These are phyloP conservation scores for Takifugu rubripes DNA, from an alignment of 2,797 vertebrate species.

Conservation along the genomic window DNA sequence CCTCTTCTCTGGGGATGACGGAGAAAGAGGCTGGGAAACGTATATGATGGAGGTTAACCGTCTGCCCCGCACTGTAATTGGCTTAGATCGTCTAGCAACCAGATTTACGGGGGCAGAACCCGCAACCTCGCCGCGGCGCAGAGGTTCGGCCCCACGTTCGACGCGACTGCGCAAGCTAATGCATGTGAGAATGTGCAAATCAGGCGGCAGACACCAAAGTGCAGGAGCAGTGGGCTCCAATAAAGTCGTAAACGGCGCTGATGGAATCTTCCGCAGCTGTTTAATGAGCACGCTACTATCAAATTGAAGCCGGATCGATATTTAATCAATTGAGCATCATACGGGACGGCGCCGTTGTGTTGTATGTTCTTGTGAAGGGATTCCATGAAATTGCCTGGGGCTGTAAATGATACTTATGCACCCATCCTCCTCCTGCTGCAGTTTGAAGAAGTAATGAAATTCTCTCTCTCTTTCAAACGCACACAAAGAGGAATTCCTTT, in stretches of 20 bases:
- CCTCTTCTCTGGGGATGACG: constrained; percentile 75
- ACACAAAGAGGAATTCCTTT: constrained; percentile 17
- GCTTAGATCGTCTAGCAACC: constrained; percentile 97
- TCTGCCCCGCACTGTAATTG: constrained; percentile 93
- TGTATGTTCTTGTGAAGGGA: constrained; percentile 20
- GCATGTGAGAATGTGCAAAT: constrained; percentile 31
- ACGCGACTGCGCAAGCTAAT: constrained; percentile 49
- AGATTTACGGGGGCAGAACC: constrained; percentile 83
- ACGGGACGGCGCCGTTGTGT: constrained; percentile 14
- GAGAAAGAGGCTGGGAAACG: constrained; percentile 78
- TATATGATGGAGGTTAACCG: constrained; percentile 81
- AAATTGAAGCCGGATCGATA: constrained; percentile 29
- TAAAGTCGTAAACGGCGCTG: constrained; percentile 24
- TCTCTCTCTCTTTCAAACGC: constrained; percentile 33
- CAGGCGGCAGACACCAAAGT: constrained; percentile 32
- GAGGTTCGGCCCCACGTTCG: constrained; percentile 69
- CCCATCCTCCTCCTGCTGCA: constrained; percentile 16
- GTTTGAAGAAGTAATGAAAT: constrained; percentile 29
- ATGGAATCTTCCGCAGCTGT: constrained; percentile 17
- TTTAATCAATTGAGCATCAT: constrained; percentile 32
- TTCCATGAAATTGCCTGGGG: constrained; percentile 16
- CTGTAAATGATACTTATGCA: constrained; percentile 24
- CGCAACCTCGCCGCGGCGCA: constrained; percentile 63
- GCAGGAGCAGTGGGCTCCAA: constrained; percentile 5
- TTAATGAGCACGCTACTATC: constrained; percentile 1